These are phyloP conservation scores for Podargus strigoides DNA, from an alignment of 2,797 vertebrate species.

Conservation along the genomic window DNA sequence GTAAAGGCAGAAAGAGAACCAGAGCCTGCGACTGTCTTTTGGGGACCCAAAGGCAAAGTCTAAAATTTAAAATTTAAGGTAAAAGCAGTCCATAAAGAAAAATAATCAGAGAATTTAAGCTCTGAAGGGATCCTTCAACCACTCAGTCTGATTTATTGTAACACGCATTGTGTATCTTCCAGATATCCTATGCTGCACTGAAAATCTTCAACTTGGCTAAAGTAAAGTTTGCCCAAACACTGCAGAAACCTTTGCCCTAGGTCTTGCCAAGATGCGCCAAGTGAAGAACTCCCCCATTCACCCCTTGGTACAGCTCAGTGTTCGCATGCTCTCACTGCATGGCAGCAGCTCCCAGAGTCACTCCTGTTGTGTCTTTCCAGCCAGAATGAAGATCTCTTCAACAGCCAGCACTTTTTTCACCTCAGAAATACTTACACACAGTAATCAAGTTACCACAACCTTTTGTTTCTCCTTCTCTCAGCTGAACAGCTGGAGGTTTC, in stretches of 20 bases:
- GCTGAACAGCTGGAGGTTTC: constrained; percentile 39
- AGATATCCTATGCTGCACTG: background rate
- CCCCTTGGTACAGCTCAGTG: background rate
- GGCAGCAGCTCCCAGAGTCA: background rate
- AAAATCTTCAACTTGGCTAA: background rate
- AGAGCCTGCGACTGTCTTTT: background rate
- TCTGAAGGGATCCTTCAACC: background rate
- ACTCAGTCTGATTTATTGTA: background rate
- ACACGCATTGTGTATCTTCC: background rate
- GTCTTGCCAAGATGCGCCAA: background rate
- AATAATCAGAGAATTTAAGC: background rate
- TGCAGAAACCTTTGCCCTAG: background rate
- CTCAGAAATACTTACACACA: background rate
- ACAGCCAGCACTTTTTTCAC: background rate
- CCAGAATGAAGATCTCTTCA: background rate
- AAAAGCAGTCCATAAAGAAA: background rate
- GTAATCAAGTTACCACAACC: background rate
- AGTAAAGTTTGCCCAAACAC: background rate
- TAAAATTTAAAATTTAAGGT: background rate
- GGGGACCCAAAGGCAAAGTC: background rate
- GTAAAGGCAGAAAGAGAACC: background rate
- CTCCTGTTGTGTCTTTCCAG: background rate
- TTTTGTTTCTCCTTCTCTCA: constrained; percentile 7
- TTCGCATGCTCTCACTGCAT: accelerated
- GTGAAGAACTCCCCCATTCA: background rate